A percentile compares a stretch with the other conserved stretches of the same genome.
phyloP scores from a whole-genome alignment of 2,113 vertebrate genomes.

The Ptychochromis oligacanthus region DNA sequence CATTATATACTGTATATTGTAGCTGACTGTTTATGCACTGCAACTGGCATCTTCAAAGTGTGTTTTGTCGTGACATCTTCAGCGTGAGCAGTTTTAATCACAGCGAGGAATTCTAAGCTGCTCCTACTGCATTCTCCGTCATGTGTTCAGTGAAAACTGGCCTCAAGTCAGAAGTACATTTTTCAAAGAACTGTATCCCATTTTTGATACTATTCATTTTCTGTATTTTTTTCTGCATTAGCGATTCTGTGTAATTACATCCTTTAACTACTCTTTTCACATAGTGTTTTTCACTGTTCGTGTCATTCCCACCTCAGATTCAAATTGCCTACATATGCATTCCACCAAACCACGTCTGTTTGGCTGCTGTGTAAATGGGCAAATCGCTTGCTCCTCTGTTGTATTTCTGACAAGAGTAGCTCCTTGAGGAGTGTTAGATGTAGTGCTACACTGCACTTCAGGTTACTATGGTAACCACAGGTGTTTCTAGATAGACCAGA shows the following conservation, averaged over 20 bases:
- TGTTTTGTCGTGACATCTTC: not conserved
- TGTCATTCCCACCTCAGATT: not conserved
- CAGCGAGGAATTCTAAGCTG: not conserved
- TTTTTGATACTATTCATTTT: not conserved
- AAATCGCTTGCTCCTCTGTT: not conserved
- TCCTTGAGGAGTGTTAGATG: not conserved
- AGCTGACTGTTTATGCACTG: not conserved
- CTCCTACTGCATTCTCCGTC: not conserved
- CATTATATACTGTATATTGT: not conserved
- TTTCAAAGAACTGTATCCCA: not conserved
- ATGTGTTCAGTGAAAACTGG: too few relatives aligned
- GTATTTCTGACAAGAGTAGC: not conserved
- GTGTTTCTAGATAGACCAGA: not conserved
- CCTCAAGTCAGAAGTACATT: not conserved
- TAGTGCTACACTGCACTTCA: not conserved
- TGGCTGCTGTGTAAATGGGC: not conserved
- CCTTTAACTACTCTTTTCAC: not conserved
- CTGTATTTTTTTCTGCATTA: not conserved
- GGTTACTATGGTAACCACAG: slow-evolving; percentile 21
- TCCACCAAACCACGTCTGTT: not conserved
- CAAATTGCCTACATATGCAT: not conserved
- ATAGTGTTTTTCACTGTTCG: not conserved
- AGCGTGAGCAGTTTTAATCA: not conserved
- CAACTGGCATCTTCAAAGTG: not conserved
- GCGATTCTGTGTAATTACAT: not conserved